Evolutionary conservation across 2,797 vertebrate genomes (phyloP).

Genomic region (Caiman crocodilus): DNA sequence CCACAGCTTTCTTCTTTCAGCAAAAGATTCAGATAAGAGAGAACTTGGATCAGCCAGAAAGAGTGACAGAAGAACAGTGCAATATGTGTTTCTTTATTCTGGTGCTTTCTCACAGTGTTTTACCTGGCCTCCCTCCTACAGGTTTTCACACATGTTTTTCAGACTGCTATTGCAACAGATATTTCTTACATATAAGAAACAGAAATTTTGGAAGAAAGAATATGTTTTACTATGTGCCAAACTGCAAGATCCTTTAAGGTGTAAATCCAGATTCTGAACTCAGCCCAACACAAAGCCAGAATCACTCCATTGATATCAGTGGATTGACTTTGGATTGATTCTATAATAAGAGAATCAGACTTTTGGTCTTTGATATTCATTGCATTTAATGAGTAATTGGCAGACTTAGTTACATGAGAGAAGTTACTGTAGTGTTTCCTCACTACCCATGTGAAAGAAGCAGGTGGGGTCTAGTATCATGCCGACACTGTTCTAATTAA

Average conservation of each 20-base stretch:
- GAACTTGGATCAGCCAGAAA: background rate
- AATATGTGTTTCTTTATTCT: background rate
- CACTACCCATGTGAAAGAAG: background rate
- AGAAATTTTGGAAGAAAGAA: background rate
- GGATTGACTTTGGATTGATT: background rate
- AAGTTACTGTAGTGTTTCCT: background rate
- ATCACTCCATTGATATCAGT: background rate
- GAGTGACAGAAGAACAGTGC: background rate
- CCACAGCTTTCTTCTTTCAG: background rate
- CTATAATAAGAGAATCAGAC: background rate
- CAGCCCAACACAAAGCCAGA: background rate
- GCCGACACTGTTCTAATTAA: constrained; percentile 29
- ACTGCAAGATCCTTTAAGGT: background rate
- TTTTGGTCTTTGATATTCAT: background rate
- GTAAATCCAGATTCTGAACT: background rate
- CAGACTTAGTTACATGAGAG: background rate
- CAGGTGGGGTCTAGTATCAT: background rate
- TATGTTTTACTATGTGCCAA: background rate
- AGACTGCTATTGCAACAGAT: background rate
- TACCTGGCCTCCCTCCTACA: background rate
- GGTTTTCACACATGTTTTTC: background rate
- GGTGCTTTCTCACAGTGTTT: background rate
- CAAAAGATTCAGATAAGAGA: background rate
- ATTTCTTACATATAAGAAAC: background rate
- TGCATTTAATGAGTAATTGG: accelerated